Evolutionary conservation across 1,140 invertebrate genomes (phyloP).

Genomic region (Choristoneura fumiferana): DNA sequence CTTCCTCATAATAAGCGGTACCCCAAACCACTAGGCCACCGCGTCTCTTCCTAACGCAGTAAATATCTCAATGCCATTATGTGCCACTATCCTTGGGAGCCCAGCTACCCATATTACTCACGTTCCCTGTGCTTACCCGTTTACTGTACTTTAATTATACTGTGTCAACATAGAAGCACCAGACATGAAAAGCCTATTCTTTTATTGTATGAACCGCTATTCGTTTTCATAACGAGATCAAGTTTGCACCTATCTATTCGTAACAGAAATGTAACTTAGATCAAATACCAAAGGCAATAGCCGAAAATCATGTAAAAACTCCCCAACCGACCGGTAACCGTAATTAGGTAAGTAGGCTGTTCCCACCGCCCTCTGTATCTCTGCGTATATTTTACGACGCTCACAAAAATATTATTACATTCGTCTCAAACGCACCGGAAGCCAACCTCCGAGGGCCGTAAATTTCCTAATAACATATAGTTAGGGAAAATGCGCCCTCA

Average conservation of each 20-base stretch:
- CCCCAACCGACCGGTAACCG: too few species aligned
- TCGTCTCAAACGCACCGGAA: not conserved
- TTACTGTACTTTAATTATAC: conserved; percentile 17
- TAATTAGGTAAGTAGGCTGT: conserved; percentile 1
- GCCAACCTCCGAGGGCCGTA: not conserved
- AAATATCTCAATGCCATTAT: conserved; percentile 1
- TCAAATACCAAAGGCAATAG: too few species aligned
- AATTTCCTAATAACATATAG: conserved; percentile 4
- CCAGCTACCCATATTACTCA: conserved; percentile 3
- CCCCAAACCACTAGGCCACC: too few species aligned
- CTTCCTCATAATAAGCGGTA: too few species aligned
- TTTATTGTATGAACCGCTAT: too few species aligned
- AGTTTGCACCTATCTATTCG: too few species aligned
- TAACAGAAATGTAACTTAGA: too few species aligned
- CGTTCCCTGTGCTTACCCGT: not conserved
- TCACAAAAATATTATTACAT: conserved; percentile 15
- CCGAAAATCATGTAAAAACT: too few species aligned
- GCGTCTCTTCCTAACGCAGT: not conserved
- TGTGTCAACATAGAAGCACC: not conserved
- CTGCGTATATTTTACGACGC: conserved; percentile 1
- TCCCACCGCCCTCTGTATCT: not conserved
- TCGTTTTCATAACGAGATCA: too few species aligned
- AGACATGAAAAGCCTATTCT: not conserved
- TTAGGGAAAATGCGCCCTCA: not conserved
- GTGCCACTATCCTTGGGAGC: too few species aligned